Evolutionary conservation across 2,113 vertebrate species (phyloP).

Genomic region (Saccopteryx leptura): DNA sequence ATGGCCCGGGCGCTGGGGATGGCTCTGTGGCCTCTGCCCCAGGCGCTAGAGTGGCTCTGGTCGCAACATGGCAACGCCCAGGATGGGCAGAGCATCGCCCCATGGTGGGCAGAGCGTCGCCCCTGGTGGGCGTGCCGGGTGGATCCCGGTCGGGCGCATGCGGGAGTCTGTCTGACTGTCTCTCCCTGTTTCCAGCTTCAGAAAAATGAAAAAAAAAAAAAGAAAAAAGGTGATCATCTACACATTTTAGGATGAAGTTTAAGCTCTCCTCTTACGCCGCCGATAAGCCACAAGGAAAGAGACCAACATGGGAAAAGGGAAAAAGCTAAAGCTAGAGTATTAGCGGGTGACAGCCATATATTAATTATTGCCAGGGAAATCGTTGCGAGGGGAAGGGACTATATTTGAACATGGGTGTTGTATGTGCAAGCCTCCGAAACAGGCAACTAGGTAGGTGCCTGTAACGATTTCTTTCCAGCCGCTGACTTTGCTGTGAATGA

Average conservation of each 20-base stretch:
- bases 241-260: constrained; percentile 45
- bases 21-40: no score
- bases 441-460: background rate
- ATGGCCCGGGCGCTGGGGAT: no score
- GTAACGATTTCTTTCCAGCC: constrained; percentile 47
- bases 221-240: constrained; percentile 41
- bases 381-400: background rate
- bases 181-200: no score
- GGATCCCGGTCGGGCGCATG: no score
- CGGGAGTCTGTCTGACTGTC: no score
- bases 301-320: background rate
- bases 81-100: no score
- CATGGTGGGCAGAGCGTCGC: no score
- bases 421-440: background rate
- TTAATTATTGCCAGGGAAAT: constrained; percentile 49
- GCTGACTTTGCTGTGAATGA: constrained; percentile 52
- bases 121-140: no score
- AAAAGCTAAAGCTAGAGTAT: background rate
- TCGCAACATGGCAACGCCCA: no score
- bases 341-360: background rate
- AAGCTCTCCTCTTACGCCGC: background rate
- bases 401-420: background rate
- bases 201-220: no score
- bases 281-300: constrained; percentile 50
- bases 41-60: no score